phyloP scores from a whole-genome alignment of 2,113 vertebrate genomes.

The Elgaria multicarinata region DNA sequence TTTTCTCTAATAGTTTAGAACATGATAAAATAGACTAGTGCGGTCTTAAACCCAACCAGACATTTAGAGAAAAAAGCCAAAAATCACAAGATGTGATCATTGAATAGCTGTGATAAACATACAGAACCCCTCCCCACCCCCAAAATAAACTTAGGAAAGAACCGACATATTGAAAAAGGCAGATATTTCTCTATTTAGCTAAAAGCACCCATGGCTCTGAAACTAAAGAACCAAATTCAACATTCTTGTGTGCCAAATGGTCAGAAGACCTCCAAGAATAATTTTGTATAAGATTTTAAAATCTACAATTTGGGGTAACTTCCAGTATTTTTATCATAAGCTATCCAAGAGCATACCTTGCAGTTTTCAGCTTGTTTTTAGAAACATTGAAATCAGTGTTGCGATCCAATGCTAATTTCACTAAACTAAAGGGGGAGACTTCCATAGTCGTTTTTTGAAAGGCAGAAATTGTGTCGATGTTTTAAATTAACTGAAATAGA shows the following conservation, averaged over 20 bases:
- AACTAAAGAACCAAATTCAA: neutral
- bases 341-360: neutral
- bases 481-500: neutral
- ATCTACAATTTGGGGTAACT: neutral
- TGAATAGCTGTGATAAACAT: neutral
- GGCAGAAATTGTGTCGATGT: too few relatives aligned
- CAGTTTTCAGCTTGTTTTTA: neutral
- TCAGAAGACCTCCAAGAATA: neutral
- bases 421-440: neutral
- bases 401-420: neutral
- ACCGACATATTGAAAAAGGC: neutral
- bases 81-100: neutral
- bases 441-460: too few relatives aligned
- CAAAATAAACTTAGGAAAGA: neutral
- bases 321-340: neutral
- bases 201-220: neutral
- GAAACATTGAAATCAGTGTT: too few relatives aligned
- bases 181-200: neutral
- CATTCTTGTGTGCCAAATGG: neutral
- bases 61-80: neutral
- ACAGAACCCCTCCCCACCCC: too few relatives aligned
- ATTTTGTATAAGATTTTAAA: neutral
- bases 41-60: neutral
- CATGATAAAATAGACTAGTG: too few relatives aligned
- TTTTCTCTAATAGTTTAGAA: too few relatives aligned